These are phyloP conservation scores for Dromococcyx pavoninus DNA, from an alignment of 2,797 vertebrate species.

Conservation along the genomic window DNA sequence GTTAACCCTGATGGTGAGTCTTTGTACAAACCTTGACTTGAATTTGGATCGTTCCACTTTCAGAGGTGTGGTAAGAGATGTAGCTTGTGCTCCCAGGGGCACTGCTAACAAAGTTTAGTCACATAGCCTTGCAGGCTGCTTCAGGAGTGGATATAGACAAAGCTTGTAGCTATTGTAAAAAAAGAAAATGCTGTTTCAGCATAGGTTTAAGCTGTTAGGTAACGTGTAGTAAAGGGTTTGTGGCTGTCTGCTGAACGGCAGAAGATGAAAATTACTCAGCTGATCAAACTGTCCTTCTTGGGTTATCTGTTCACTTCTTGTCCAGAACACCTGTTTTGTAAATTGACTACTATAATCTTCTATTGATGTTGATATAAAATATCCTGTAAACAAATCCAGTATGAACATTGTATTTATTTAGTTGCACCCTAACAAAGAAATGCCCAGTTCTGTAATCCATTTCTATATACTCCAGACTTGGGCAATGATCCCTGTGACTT, in stretches of 20 bases:
- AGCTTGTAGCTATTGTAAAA: not conserved
- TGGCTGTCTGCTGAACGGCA: not conserved
- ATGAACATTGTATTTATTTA: not conserved
- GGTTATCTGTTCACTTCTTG: not conserved
- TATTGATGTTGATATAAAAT: not conserved
- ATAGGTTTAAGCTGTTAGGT: not conserved
- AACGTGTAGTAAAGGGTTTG: not conserved
- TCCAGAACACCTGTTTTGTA: not conserved
- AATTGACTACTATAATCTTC: not conserved
- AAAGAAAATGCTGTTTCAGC: not conserved
- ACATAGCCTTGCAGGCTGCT: not conserved
- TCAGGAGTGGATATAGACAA: not conserved
- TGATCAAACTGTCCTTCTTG: not conserved
- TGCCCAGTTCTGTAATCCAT: not conserved
- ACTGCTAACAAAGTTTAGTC: not conserved
- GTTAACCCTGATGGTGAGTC: fast-evolving
- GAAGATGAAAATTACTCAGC: not conserved
- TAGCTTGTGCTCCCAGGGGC: not conserved
- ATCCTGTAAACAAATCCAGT: not conserved
- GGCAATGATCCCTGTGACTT: not conserved
- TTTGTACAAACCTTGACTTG: not conserved
- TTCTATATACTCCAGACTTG: not conserved
- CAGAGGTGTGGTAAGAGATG: not conserved
- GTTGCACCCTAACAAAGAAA: not conserved
- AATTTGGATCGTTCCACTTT: not conserved